Evolutionary conservation across 2,113 vertebrate genomes (phyloP).

Genomic region (Redunca redunca): DNA sequence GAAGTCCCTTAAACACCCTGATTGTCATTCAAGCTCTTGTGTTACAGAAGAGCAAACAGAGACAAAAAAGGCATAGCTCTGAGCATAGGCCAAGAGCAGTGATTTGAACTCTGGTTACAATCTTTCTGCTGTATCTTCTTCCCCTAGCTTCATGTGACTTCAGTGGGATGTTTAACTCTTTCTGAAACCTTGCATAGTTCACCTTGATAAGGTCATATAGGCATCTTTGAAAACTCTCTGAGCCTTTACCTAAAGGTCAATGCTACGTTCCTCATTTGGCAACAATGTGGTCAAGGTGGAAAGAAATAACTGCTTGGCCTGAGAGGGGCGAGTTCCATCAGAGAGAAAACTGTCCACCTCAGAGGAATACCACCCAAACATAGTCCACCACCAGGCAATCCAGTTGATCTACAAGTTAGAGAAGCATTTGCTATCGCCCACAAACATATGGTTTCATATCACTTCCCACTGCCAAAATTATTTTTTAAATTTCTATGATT

Average conservation of each 20-base stretch:
- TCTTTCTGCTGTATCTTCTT: background rate
- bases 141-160: background rate
- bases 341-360: background rate
- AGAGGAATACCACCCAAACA: background rate
- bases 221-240: background rate
- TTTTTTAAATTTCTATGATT: slow-evolving; percentile 40
- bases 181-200: background rate
- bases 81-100: background rate
- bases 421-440: background rate
- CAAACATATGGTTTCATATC: slow-evolving; percentile 26
- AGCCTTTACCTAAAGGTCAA: background rate
- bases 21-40: background rate
- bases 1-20: background rate
- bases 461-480: slow-evolving; percentile 4
- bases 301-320: background rate
- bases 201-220: background rate
- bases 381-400: background rate
- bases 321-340: background rate
- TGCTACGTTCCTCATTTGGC: background rate
- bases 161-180: background rate
- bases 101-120: background rate
- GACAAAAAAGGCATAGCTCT: background rate
- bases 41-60: background rate
- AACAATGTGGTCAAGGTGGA: background rate
- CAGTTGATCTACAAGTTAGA: background rate